Evolutionary conservation across 1,140 invertebrate genomes (phyloP).

Genomic region (Hylaeus anthracinus): DNA sequence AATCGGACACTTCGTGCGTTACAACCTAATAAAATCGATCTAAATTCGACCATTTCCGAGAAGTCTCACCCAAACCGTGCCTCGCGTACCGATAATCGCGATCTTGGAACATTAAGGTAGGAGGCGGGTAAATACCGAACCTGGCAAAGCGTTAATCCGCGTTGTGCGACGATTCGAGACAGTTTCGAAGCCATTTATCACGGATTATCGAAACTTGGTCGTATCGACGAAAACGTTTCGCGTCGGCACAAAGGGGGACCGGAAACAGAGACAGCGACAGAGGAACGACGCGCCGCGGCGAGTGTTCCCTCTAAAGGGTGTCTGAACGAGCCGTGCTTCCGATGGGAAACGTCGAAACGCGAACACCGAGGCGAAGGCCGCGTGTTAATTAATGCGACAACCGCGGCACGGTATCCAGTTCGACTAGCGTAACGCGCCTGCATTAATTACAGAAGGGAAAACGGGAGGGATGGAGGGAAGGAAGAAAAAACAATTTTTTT

Average conservation of each 20-base stretch:
- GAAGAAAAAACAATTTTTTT: slow-evolving; percentile 12
- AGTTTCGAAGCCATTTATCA: too few relatives aligned
- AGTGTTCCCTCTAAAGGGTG: background rate
- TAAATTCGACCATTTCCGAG: too few relatives aligned
- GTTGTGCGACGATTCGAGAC: too few relatives aligned
- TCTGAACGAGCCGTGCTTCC: slow-evolving; percentile 15
- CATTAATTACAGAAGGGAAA: slow-evolving; percentile 42
- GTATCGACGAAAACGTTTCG: background rate
- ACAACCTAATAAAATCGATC: too few relatives aligned
- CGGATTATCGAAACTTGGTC: too few relatives aligned
- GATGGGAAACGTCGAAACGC: slow-evolving; percentile 31
- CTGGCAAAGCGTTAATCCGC: too few relatives aligned
- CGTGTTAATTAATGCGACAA: slow-evolving; percentile 47
- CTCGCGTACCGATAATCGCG: too few relatives aligned
- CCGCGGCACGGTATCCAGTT: slow-evolving; percentile 26
- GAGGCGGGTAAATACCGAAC: too few relatives aligned
- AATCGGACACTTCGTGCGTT: too few relatives aligned
- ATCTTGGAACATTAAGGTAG: too few relatives aligned
- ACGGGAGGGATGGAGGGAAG: background rate
- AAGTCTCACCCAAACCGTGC: too few relatives aligned
- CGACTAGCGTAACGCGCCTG: slow-evolving; percentile 40
- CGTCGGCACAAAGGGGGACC: background rate
- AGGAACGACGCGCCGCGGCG: background rate
- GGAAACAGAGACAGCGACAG: background rate
- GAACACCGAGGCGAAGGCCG: slow-evolving; percentile 1